Evolutionary conservation across 64 coral and sea anemone genomes (phyloP).

Genomic region (Catalaphyllia jardinei): DNA sequence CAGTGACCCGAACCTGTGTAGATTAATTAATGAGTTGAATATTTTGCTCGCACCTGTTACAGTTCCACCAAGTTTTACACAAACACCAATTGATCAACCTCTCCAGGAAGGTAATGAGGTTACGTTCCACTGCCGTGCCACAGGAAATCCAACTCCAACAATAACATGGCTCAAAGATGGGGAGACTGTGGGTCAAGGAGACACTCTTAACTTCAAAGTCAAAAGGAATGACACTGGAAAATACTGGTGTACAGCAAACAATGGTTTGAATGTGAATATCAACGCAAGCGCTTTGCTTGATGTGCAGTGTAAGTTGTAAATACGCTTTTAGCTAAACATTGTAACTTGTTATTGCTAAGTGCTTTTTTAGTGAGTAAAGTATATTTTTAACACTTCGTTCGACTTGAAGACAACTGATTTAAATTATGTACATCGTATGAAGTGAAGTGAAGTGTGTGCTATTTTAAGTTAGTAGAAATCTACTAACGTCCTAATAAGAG

Average conservation of each 20-base stretch:
- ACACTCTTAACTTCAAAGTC: background rate
- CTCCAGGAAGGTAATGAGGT: background rate
- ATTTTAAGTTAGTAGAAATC: no score
- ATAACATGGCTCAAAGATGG: slow-evolving; percentile 13
- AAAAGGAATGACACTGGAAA: background rate
- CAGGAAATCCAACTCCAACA: background rate
- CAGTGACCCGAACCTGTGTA: no score
- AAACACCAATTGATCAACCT: background rate
- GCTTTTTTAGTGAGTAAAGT: no score
- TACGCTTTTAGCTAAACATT: no score
- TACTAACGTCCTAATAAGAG: no score
- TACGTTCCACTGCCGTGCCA: background rate
- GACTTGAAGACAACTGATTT: no score
- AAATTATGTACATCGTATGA: no score
- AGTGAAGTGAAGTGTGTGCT: no score
- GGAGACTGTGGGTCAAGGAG: background rate
- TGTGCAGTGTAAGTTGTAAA: slow-evolving; percentile 8
- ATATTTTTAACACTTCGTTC: no score
- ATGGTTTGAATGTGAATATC: background rate
- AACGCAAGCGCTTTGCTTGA: background rate
- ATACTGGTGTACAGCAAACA: background rate
- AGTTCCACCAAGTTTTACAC: background rate
- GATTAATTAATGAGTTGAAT: no score
- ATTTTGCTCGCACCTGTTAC: background rate
- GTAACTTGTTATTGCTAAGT: no score